Conservation (phyloP, 1,140 invertebrate genomes). For the Homalodisca vitripennis region DNA sequence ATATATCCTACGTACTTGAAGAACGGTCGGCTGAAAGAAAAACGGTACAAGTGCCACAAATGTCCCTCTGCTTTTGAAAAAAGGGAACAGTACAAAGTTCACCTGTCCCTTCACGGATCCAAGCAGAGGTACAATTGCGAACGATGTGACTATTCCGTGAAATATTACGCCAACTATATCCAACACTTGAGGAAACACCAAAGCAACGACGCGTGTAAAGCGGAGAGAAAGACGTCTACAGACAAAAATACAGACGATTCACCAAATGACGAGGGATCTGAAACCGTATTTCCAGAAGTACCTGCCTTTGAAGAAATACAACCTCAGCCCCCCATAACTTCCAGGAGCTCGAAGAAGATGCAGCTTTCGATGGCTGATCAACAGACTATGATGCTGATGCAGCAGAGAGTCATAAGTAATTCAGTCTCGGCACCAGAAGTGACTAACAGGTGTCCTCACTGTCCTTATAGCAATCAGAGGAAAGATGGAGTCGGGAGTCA, state of each 20-base stretch:
- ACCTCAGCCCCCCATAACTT: conserved; percentile 37
- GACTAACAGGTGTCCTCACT: conserved; percentile 63
- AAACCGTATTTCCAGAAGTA: conserved; percentile 48
- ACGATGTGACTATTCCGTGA: conserved; percentile 86
- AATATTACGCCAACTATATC: conserved; percentile 78
- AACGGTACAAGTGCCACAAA: conserved; percentile 79
- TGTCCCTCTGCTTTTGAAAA: conserved; percentile 89
- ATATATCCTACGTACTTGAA: conserved; percentile 72
- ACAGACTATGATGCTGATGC: conserved; percentile 50
- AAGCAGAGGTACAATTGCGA: conserved; percentile 81
- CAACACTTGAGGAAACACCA: conserved; percentile 78
- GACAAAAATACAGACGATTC: conserved; percentile 8
- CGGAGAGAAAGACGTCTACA: conserved; percentile 36
- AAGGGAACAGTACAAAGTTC: conserved; percentile 79
- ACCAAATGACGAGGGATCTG: conserved; percentile 13
- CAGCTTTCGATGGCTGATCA: conserved; percentile 55
- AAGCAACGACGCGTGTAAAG: conserved; percentile 55
- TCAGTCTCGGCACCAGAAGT: conserved; percentile 46
- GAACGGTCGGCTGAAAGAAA: conserved; percentile 71
- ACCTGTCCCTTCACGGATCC: conserved; percentile 79
- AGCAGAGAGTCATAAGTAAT: conserved; percentile 51
- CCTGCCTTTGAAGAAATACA: conserved; percentile 40
- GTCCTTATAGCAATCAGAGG: conserved; percentile 72
- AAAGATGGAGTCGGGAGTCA: conserved; percentile 74
- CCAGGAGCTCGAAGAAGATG: conserved; percentile 45